Conservation (phyloP, 2,888 invertebrate genomes). For the Ramazzottius varieornatus region DNA sequence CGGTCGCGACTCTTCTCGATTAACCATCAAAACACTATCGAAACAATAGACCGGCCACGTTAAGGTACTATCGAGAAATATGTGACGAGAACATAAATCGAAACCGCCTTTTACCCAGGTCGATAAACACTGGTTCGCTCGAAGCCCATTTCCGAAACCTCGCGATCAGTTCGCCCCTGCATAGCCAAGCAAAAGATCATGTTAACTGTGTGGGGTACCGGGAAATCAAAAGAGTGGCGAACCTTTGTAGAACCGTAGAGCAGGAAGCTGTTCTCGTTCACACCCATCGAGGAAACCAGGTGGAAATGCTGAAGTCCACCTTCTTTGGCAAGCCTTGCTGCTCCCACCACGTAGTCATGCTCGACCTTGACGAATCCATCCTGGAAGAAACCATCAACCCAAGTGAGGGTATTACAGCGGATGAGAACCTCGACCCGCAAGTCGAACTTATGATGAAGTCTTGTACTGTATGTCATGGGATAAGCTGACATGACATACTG, state of each 20-base stretch:
- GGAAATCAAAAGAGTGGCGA: background rate
- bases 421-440: no score
- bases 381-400: conserved; percentile 12
- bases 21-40: conserved; percentile 17
- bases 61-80: no score
- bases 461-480: no score
- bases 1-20: conserved; percentile 16
- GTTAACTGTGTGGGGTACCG: no score
- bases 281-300: conserved; percentile 25
- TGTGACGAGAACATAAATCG: no score
- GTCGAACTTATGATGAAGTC: no score
- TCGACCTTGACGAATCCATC: conserved; percentile 27
- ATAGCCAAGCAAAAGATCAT: conserved; percentile 6
- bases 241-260: conserved; percentile 26
- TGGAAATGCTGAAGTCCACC: conserved; percentile 25
- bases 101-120: conserved; percentile 20
- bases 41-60: no score
- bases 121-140: conserved; percentile 18
- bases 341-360: conserved; percentile 27
- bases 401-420: background rate
- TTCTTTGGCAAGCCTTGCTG: conserved; percentile 25
- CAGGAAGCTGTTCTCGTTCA: conserved; percentile 24
- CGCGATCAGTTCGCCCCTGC: conserved; percentile 23
- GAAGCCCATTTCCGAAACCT: conserved; percentile 18
- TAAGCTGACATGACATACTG: no score